Evolutionary conservation across 2,113 vertebrate genomes (phyloP).

Genomic region (Passer montanus): DNA sequence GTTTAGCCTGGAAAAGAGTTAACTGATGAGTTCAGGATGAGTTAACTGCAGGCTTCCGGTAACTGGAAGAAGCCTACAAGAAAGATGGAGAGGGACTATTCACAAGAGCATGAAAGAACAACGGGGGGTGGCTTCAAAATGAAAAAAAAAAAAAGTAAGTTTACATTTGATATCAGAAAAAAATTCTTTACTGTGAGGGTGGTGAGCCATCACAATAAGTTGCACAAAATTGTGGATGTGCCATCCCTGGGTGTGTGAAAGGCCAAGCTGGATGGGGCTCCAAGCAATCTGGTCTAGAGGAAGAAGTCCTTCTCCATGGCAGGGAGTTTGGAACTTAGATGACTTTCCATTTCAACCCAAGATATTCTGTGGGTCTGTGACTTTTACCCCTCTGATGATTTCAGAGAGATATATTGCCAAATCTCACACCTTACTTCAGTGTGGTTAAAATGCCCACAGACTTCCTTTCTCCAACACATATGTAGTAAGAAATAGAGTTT

Average conservation of each 20-base stretch:
- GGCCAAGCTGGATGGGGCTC: too few relatives aligned
- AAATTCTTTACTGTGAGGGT: background rate
- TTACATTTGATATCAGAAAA: background rate
- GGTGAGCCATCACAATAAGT: background rate
- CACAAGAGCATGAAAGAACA: background rate
- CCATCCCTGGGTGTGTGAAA: background rate
- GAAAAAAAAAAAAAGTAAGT: background rate
- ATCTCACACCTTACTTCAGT: background rate
- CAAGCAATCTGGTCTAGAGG: background rate
- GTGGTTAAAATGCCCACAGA: background rate
- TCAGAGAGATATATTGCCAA: background rate
- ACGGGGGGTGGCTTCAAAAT: background rate
- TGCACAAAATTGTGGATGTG: accelerated
- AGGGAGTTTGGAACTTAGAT: background rate
- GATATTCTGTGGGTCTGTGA: background rate
- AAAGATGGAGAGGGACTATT: background rate
- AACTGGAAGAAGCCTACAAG: background rate
- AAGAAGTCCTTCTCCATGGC: background rate
- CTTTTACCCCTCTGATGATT: background rate
- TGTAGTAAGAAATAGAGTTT: background rate
- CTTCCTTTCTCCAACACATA: background rate
- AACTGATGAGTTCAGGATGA: background rate
- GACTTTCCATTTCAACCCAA: background rate
- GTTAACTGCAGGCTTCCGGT: background rate
- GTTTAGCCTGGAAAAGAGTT: background rate